Evolutionary conservation across 2,888 invertebrate species (phyloP).

Genomic region (Anagyrus pseudococci): DNA sequence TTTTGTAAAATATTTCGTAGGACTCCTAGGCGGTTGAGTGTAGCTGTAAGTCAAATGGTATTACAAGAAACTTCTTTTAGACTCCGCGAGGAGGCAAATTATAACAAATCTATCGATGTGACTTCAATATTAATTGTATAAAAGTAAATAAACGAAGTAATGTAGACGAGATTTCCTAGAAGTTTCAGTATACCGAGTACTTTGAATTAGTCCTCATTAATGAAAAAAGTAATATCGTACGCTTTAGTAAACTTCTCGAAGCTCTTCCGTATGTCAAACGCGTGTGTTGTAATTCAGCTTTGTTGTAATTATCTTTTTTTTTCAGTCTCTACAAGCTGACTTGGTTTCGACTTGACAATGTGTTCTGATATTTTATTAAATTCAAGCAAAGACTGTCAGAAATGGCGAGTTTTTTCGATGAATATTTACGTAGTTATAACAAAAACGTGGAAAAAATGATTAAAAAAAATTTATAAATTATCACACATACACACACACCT

Average conservation of each 20-base stretch:
- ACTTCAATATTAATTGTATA: slow-evolving; percentile 11
- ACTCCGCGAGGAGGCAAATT: neutral
- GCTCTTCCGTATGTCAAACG: slow-evolving; percentile 28
- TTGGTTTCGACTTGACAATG: slow-evolving; percentile 17
- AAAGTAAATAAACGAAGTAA: slow-evolving; percentile 19
- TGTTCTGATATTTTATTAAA: slow-evolving; percentile 14
- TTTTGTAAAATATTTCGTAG: slow-evolving; percentile 39
- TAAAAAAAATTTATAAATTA: slow-evolving; percentile 41
- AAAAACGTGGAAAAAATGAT: slow-evolving; percentile 23
- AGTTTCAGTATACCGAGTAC: neutral
- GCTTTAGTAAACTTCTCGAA: slow-evolving; percentile 15
- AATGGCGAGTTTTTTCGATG: slow-evolving; percentile 37
- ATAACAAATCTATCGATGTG: slow-evolving; percentile 12
- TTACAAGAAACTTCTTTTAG: slow-evolving; percentile 21
- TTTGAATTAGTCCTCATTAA: slow-evolving; percentile 21
- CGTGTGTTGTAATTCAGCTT: slow-evolving; percentile 9
- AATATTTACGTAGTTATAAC: slow-evolving; percentile 32
- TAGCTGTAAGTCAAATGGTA: slow-evolving; percentile 29
- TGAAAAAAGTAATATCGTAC: slow-evolving; percentile 8
- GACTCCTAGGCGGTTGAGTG: slow-evolving; percentile 28
- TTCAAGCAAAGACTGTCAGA: slow-evolving; percentile 35
- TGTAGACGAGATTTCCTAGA: slow-evolving; percentile 18
- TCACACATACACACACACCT: no score
- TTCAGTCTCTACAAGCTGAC: slow-evolving; percentile 12
- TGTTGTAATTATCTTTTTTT: slow-evolving; percentile 9